phyloP scores from a whole-genome alignment of 1,140 invertebrate genomes.

The Ectropis grisescens region DNA sequence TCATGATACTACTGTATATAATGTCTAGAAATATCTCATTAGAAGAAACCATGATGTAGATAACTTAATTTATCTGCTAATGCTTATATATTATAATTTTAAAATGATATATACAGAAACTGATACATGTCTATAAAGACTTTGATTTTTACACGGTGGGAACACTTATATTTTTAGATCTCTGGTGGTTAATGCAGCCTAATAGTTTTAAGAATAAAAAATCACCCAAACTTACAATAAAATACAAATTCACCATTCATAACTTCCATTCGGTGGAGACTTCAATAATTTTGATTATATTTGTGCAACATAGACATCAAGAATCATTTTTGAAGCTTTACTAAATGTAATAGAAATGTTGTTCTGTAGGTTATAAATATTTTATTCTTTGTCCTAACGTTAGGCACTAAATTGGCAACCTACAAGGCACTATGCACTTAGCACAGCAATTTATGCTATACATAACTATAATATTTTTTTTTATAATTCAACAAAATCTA shows the following conservation, averaged over 20 bases:
- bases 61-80: too few relatives aligned
- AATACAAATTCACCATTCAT: too few relatives aligned
- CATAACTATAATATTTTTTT: slow-evolving; percentile 19
- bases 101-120: too few relatives aligned
- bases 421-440: slow-evolving; percentile 72
- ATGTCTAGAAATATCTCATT: too few relatives aligned
- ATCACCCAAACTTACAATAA: neutral
- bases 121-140: slow-evolving; percentile 1
- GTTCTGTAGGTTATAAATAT: slow-evolving; percentile 15
- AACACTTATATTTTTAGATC: slow-evolving; percentile 52
- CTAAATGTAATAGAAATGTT: neutral
- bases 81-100: too few relatives aligned
- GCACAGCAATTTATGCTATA: slow-evolving; percentile 61
- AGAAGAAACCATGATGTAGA: too few relatives aligned
- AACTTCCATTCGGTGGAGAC: too few relatives aligned
- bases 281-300: too few relatives aligned
- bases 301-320: too few relatives aligned
- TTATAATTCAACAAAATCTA: slow-evolving; percentile 23
- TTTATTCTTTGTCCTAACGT: slow-evolving; percentile 48
- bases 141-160: slow-evolving; percentile 61
- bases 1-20: too few relatives aligned
- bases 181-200: slow-evolving; percentile 54
- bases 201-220: slow-evolving; percentile 8
- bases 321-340: too few relatives aligned
- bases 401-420: slow-evolving; percentile 72